Evolutionary conservation across 2,113 vertebrate species (phyloP), one percentile per base, ranked within the genome.

Genomic region (Taxidea taxus): DNA sequence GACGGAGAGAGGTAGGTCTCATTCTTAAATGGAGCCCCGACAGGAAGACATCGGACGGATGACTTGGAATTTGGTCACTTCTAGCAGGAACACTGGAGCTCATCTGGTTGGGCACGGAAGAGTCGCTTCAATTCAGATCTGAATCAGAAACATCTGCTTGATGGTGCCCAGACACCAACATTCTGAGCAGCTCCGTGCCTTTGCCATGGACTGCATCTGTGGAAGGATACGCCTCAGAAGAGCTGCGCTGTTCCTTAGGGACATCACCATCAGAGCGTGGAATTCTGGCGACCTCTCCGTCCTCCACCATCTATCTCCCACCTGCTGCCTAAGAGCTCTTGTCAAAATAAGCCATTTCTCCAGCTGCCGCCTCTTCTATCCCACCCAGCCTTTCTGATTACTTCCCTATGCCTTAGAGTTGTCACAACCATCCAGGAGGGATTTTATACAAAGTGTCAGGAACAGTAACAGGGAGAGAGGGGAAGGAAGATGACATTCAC

Each of bases 261-360:
- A 49, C 44, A 23, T 72, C 31, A 39, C 18, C 34, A 14, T 10
- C 51, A 66, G n/a, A 81, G n/a, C 20, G 11, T 37, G 34, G 39
- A 29, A 56, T 47, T 56, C 2, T 1, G 27, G 83, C 86, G 83
- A 27, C 86, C 68, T 85, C 29, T 51, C 84, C 51, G 21, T 80
- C 56, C 86, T 66, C 72, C 72, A 27, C 77, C 77, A 0, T 10
- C 51, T 34, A 8, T 25, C 39, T 70, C 39, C 81, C 29, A 27
- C 9, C 81, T 75, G 54, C 56, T 80, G 62, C 81, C 54, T 25
- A 47, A 87, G 37, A n/a, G 27, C 11, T 80, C 31, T 44, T 88
- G 54, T 93, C 62, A 88, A 88, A 96, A 95, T 31, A 80, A 87
- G n/a, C 21, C 72, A 7, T 94, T 47, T 85, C 37, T 72, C 81